phyloP scores from a whole-genome alignment of 2,888 invertebrate genomes.

The Mamestra brassicae region DNA sequence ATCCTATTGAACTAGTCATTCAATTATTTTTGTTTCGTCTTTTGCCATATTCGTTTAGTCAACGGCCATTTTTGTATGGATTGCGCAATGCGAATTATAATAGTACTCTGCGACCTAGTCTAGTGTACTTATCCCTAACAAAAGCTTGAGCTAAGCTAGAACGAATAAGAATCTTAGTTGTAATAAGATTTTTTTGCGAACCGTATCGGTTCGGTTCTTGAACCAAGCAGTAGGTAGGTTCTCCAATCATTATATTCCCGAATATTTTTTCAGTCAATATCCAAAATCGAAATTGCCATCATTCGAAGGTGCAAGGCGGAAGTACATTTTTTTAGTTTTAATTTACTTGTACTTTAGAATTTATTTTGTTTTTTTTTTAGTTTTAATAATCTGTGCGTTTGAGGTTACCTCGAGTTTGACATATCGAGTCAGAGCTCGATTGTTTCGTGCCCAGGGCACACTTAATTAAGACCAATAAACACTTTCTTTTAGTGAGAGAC shows the following conservation, averaged over 20 bases:
- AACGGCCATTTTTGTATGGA: conserved; percentile 16
- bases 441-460: conserved; percentile 74
- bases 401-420: conserved; percentile 77
- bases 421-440: conserved; percentile 70
- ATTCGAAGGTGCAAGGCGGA: conserved; percentile 70
- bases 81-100: conserved; percentile 2
- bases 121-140: conserved; percentile 51
- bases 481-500: conserved; percentile 72
- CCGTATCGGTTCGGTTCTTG: conserved; percentile 30
- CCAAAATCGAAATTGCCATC: conserved; percentile 62
- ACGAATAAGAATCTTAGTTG: conserved; percentile 31
- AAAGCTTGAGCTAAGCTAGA: conserved; percentile 29
- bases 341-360: conserved; percentile 63
- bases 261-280: conserved; percentile 63
- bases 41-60: conserved; percentile 34
- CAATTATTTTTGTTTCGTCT: conserved; percentile 23
- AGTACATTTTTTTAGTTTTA: conserved; percentile 79
- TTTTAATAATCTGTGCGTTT: conserved; percentile 65
- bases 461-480: conserved; percentile 66
- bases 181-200: conserved; percentile 30
- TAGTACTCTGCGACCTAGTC: conserved; percentile 32
- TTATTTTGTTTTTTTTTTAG: conserved; percentile 60
- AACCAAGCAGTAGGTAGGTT: background rate
- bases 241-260: conserved; percentile 2
- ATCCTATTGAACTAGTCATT: conserved; percentile 28